Percentiles rank a stretch among this genome's conserved stretches.
phyloP scores from a whole-genome alignment of 2,888 invertebrate species.

The Morpho deidamia region DNA sequence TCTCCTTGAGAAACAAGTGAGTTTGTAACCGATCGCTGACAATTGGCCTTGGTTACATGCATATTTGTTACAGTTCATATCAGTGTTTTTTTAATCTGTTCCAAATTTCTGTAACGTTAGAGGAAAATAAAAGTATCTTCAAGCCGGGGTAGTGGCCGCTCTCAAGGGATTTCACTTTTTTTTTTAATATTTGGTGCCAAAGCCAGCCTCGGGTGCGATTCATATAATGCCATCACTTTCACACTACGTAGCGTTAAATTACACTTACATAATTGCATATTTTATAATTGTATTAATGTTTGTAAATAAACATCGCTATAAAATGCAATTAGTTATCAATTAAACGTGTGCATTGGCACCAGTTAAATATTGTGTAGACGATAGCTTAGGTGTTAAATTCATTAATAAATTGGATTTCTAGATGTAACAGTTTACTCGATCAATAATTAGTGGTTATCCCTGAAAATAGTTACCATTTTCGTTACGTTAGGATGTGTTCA shows the following conservation, averaged over 20 bases:
- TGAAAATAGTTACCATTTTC: slow-evolving; percentile 77
- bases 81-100: slow-evolving; percentile 46
- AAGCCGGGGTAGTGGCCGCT: slow-evolving; percentile 65
- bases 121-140: slow-evolving; percentile 44
- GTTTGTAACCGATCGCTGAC: slow-evolving; percentile 65
- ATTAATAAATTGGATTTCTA: slow-evolving; percentile 17
- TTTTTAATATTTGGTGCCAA: slow-evolving; percentile 36
- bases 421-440: slow-evolving; percentile 14
- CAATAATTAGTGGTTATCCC: slow-evolving; percentile 61
- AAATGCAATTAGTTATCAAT: slow-evolving; percentile 1
- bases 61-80: slow-evolving; percentile 60
- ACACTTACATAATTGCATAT: slow-evolving; percentile 2
- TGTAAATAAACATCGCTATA: slow-evolving; percentile 2
- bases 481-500: slow-evolving; percentile 67
- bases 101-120: slow-evolving; percentile 60
- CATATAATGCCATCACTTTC: slow-evolving; percentile 2
- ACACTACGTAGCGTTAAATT: not conserved
- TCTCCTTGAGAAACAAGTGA: slow-evolving; percentile 55
- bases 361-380: slow-evolving; percentile 22
- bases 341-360: slow-evolving; percentile 22
- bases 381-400: slow-evolving; percentile 26
- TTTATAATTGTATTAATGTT: not conserved
- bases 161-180: slow-evolving; percentile 56
- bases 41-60: slow-evolving; percentile 69
- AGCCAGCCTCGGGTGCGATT: slow-evolving; percentile 13